phyloP scores from a whole-genome alignment of 2,888 invertebrate species.

The Xanthorhoe designata region DNA sequence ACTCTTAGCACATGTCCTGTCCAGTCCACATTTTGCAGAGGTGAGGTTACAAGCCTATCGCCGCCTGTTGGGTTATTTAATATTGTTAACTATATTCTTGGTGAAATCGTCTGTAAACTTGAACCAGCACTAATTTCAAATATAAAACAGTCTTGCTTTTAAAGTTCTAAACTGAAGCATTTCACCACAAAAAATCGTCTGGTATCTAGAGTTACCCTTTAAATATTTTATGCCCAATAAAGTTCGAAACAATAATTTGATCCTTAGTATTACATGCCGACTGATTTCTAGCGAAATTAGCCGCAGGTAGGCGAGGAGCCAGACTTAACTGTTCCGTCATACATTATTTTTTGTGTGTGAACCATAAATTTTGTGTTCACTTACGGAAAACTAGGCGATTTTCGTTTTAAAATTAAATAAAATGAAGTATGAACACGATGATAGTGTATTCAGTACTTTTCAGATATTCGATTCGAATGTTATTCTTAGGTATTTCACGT shows the following conservation, averaged over 20 bases:
- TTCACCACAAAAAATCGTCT: slow-evolving; percentile 34
- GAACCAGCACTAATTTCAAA: slow-evolving; percentile 3
- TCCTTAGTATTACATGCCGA: slow-evolving; percentile 41
- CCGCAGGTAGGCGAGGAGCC: slow-evolving; percentile 32
- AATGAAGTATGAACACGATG: too few relatives aligned
- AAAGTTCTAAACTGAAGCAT: slow-evolving; percentile 16
- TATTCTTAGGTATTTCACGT: too few relatives aligned
- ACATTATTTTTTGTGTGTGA: neutral
- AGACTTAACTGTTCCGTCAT: neutral
- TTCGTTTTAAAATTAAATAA: neutral
- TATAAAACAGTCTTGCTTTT: slow-evolving; percentile 4
- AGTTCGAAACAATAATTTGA: slow-evolving; percentile 44
- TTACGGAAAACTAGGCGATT: neutral
- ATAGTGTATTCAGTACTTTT: neutral
- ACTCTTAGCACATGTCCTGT: too few relatives aligned
- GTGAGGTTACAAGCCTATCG: too few relatives aligned
- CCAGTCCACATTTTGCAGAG: too few relatives aligned
- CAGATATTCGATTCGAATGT: too few relatives aligned
- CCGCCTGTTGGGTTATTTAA: too few relatives aligned
- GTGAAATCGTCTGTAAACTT: too few relatives aligned
- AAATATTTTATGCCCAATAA: slow-evolving; percentile 46
- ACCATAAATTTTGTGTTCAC: neutral
- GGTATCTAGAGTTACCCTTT: slow-evolving; percentile 40
- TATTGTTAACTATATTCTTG: too few relatives aligned
- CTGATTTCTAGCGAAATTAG: slow-evolving; percentile 41